Evolutionary conservation across 2,888 invertebrate species (phyloP), one percentile per base, ranked within the genome.

Genomic region (Tholera decimalis): DNA sequence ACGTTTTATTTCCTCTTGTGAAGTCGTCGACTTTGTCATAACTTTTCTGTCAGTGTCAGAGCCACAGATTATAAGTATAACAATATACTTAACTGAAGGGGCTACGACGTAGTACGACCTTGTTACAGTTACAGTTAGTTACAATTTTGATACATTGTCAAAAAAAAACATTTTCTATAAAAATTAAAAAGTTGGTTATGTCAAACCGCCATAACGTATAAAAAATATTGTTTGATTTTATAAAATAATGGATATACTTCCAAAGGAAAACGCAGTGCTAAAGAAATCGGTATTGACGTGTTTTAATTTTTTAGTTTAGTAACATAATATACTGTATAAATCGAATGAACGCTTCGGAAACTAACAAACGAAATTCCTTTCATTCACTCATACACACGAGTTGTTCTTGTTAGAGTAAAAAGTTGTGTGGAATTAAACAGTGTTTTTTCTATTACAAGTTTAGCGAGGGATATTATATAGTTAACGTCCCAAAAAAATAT

Each of bases 381-480:
- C 86, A 83, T 87, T 88, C 89, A 87, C 85, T 86, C 84, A 74
- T 80, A 73, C 59, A 86, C 88, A 85, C 85, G 88, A 88, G 86
- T 89, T 86, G 84, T 84, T 82, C 85, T 89, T 86, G 84, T 84
- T 82, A 78, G 77, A 58, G 66, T 78, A 69, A 73, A 79, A 72
- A 84, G 77, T 85, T 83, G 78, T 77, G 72, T 70, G 73, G 68
- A 66, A 74, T 82, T 74, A 57, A 57, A 61, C 68, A 77, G 67
- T 80, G 75, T 79, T 75, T 75, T n/a, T 81, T 68, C 58, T 72
- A 77, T 69, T 77, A 76, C 68, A 77, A 72, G 18, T 54, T 0
- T 33, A 33, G 3, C 8, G 26, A 82, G 83, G 77, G 78, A 74
- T 82, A 63, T 82, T 68, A 35, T 71, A 60, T 43, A 68, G n/a